Evolutionary conservation across 2,113 vertebrate genomes (phyloP).

Genomic region (Brienomyrus longianalis): DNA sequence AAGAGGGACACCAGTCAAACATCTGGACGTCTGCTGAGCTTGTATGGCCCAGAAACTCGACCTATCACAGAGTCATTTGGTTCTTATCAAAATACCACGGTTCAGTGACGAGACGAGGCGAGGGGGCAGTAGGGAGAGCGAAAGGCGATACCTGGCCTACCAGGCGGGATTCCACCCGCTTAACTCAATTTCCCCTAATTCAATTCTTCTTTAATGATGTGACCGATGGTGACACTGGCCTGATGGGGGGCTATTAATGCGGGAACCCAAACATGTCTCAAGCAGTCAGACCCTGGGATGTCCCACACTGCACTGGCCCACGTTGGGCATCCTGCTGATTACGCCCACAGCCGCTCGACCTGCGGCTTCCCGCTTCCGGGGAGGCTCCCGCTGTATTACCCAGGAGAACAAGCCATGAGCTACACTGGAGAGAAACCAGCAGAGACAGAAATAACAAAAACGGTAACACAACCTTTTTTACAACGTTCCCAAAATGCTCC

Average conservation of each 20-base stretch:
- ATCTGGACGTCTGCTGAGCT: constrained; percentile 15
- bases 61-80: constrained; percentile 1
- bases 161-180: constrained; percentile 39
- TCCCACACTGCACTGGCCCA: background rate
- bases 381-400: background rate
- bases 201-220: constrained; percentile 55
- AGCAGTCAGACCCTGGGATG: background rate
- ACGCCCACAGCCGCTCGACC: background rate
- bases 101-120: constrained; percentile 13
- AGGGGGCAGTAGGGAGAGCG: constrained; percentile 30
- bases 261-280: constrained; percentile 36
- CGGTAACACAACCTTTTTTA: background rate
- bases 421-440: background rate
- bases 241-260: constrained; percentile 39
- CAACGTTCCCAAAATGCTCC: background rate
- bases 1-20: constrained; percentile 7
- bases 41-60: background rate
- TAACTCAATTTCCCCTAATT: constrained; percentile 63
- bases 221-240: constrained; percentile 52
- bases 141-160: constrained; percentile 48
- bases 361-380: background rate
- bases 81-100: constrained; percentile 20
- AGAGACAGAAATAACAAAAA: background rate
- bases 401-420: background rate
- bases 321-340: background rate